Percentiles rank a stretch among this genome's conserved stretches.
phyloP scores from a whole-genome alignment of 2,797 vertebrate genomes.

The Neoniphon sammara region DNA sequence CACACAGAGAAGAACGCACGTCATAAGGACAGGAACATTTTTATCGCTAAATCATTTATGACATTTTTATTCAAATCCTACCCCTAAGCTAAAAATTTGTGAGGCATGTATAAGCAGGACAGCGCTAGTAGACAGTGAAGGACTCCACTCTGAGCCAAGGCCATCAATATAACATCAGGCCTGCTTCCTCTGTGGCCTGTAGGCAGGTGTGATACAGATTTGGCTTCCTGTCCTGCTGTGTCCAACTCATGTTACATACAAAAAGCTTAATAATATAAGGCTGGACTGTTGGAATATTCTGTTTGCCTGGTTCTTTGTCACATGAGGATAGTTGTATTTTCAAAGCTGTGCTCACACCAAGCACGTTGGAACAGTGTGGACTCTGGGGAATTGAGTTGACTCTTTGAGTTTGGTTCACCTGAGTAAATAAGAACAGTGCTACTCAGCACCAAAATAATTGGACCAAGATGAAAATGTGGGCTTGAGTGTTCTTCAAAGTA shows the following conservation, averaged over 20 bases:
- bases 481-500: too few species aligned
- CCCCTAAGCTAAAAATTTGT: conserved; percentile 68
- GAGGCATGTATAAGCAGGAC: conserved; percentile 71
- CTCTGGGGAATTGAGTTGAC: too few species aligned
- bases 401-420: too few species aligned
- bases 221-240: not conserved
- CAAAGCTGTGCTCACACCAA: too few species aligned
- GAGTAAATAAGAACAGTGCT: too few species aligned
- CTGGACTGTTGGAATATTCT: not conserved
- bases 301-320: not conserved
- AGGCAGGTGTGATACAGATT: conserved; percentile 33
- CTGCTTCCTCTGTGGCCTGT: conserved; percentile 25
- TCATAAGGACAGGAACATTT: conserved; percentile 43
- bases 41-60: conserved; percentile 66
- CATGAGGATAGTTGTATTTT: not conserved
- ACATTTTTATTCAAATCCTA: conserved; percentile 70
- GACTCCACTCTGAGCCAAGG: conserved; percentile 62
- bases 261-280: not conserved
- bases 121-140: conserved; percentile 72
- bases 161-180: conserved; percentile 55
- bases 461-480: too few species aligned
- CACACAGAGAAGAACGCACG: conserved; percentile 26
- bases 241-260: not conserved
- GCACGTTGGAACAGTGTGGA: too few species aligned
- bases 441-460: too few species aligned